Conservation (phyloP, 2,113 vertebrate species). For the Procapra przewalskii region DNA sequence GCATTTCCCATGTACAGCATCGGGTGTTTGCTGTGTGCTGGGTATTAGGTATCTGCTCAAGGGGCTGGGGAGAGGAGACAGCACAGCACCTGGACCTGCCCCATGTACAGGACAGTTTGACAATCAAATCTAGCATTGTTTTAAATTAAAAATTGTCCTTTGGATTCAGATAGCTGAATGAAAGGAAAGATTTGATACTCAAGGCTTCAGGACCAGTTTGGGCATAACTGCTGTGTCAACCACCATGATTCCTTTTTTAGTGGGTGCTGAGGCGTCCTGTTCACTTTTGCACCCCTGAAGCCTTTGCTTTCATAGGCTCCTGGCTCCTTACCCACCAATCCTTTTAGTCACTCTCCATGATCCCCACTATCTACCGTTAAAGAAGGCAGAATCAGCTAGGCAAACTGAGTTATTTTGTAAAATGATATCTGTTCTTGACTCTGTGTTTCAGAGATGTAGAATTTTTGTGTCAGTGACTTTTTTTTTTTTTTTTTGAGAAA, state of each 20-base stretch:
- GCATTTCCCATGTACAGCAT: fast-evolving
- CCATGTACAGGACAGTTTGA: not conserved
- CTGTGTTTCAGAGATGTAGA: not conserved
- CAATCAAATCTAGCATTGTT: not conserved
- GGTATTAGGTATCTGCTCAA: not conserved
- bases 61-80: not conserved
- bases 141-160: not conserved
- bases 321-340: not conserved
- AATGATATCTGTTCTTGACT: constrained; percentile 6
- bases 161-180: not conserved
- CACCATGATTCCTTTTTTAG: not conserved
- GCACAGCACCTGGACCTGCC: no score
- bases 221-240: not conserved
- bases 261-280: not conserved
- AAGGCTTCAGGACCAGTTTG: not conserved
- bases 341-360: not conserved
- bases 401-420: constrained; percentile 24
- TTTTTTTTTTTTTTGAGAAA: constrained; percentile 30
- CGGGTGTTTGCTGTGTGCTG: not conserved
- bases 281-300: not conserved
- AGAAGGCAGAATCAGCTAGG: not conserved
- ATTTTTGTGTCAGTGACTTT: not conserved
- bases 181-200: not conserved
- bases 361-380: not conserved
- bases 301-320: not conserved